phyloP scores from a whole-genome alignment of 2,888 invertebrate species.

The Agrochola circellaris region DNA sequence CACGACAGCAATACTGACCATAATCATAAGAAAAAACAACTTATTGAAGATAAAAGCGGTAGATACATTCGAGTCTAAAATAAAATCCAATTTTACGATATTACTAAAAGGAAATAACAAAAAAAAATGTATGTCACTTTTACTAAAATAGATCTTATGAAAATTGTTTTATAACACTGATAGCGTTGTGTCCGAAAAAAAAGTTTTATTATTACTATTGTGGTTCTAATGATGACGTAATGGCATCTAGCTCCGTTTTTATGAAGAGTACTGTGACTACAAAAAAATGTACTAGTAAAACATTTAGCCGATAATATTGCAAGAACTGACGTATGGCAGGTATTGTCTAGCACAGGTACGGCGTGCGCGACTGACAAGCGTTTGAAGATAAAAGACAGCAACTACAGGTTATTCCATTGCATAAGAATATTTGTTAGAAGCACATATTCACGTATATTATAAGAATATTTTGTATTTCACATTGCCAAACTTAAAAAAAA shows the following conservation, averaged over 20 bases:
- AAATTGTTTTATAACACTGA: not conserved
- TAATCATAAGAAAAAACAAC: conserved; percentile 36
- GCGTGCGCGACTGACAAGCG: not conserved
- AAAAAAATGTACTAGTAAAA: conserved; percentile 28
- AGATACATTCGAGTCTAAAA: not conserved
- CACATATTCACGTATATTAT: conserved; percentile 13
- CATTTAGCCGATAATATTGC: conserved; percentile 21
- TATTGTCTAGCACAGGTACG: not conserved
- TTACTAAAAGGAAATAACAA: not conserved
- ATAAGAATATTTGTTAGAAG: conserved; percentile 7
- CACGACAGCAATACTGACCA: conserved; percentile 33
- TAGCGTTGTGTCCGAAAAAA: not conserved
- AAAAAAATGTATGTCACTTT: not conserved
- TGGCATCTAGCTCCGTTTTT: conserved; percentile 35
- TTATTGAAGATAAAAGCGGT: conserved; percentile 8
- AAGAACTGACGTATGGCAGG: conserved; percentile 22
- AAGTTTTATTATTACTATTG: not conserved
- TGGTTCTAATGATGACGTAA: conserved; percentile 10
- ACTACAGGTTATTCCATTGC: not conserved
- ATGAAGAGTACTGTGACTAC: conserved; percentile 36
- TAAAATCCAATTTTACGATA: not conserved
- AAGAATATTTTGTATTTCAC: not conserved
- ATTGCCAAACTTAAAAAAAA: not conserved
- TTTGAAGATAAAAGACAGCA: conserved; percentile 3
- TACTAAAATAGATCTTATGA: not conserved